Percentiles rank a stretch among this genome's conserved stretches.
Conservation (phyloP, 2,888 invertebrate species). For the Synergus japonicus region DNA sequence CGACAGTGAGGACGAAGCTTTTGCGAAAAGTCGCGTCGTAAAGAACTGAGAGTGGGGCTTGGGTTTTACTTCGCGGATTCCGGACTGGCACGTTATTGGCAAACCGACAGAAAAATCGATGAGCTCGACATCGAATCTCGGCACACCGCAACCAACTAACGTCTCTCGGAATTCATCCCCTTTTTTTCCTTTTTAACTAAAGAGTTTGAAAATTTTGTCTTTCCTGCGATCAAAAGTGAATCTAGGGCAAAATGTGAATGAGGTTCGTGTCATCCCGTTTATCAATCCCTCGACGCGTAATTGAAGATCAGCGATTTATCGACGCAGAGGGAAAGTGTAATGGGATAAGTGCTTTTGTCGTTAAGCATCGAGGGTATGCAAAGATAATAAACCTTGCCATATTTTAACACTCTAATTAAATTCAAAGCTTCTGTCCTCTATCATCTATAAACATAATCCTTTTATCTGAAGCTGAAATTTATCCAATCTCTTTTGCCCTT, state of each 20-base stretch:
- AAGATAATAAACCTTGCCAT: conserved; percentile 12
- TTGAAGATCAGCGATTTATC: conserved; percentile 14
- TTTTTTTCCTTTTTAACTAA: neutral
- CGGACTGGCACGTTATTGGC: conserved; percentile 69
- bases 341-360: neutral
- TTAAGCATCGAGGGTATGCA: neutral
- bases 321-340: neutral
- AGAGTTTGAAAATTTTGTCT: conserved; percentile 7
- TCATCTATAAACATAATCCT: conserved; percentile 7
- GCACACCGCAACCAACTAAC: conserved; percentile 54
- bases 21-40: conserved; percentile 37
- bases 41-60: conserved; percentile 37
- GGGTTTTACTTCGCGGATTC: conserved; percentile 63
- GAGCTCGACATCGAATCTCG: conserved; percentile 60
- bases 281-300: neutral
- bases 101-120: conserved; percentile 73
- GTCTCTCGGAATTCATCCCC: conserved; percentile 54
- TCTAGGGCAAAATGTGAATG: conserved; percentile 2
- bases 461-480: neutral
- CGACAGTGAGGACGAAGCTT: conserved; percentile 18
- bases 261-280: neutral
- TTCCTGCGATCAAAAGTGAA: neutral
- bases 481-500: neutral
- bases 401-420: conserved; percentile 12
- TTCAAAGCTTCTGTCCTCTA: neutral